A percentile compares a stretch with the other conserved stretches of the same genome.
phyloP scores from a whole-genome alignment of 1,140 invertebrate species.

The fruit fly (Drosophila melanogaster) region Release_6_plus_ISO1_MT NT_037436.4:5250001-5250500 shows the following conservation, averaged over 20 bases:
- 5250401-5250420: slow-evolving; percentile 52
- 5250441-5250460: slow-evolving; percentile 20
- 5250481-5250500: slow-evolving; percentile 16
- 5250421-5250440: slow-evolving; percentile 22
- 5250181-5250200: slow-evolving; percentile 26
- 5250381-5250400: slow-evolving; percentile 40
- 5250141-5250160: slow-evolving; percentile 9
- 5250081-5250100: slow-evolving; percentile 27
- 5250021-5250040: slow-evolving; percentile 33
- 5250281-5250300: slow-evolving; percentile 48
- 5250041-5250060: slow-evolving; percentile 17
- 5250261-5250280: slow-evolving; percentile 25
- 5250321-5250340: slow-evolving; percentile 73
- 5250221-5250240: slow-evolving; percentile 48
- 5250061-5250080: neutral
- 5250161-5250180: slow-evolving; percentile 36
- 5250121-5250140: neutral
- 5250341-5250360: slow-evolving; percentile 41
- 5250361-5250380: slow-evolving; percentile 4
- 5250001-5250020: slow-evolving; percentile 46
- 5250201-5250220: slow-evolving; percentile 49
- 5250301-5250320: slow-evolving; percentile 39
- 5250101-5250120: slow-evolving; percentile 44
- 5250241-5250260: slow-evolving; percentile 30
- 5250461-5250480: slow-evolving; percentile 55